phyloP scores from a whole-genome alignment of 2,888 invertebrate species.

The Campoplex nolae region DNA sequence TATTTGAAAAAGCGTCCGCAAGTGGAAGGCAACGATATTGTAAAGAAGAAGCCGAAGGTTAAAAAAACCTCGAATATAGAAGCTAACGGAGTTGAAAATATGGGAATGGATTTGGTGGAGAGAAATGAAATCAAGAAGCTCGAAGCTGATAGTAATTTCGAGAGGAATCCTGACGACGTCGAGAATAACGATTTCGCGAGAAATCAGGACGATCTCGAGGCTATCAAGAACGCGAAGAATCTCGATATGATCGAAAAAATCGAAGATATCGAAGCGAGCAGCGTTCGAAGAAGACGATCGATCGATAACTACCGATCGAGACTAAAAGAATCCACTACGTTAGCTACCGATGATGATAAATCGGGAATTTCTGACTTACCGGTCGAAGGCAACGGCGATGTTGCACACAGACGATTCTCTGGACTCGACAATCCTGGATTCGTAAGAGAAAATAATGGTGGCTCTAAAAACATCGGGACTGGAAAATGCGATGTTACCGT shows the following conservation, averaged over 20 bases:
- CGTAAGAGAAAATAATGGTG: conserved; percentile 65
- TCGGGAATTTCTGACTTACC: not conserved
- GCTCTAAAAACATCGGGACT: conserved; percentile 28
- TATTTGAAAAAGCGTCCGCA: conserved; percentile 87
- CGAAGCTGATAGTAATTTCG: conserved; percentile 10
- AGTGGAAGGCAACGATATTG: conserved; percentile 86
- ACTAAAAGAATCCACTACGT: conserved; percentile 5
- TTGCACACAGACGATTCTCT: not conserved
- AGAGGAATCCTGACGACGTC: conserved; percentile 12
- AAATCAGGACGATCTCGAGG: conserved; percentile 71
- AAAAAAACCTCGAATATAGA: conserved; percentile 47
- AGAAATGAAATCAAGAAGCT: conserved; percentile 69
- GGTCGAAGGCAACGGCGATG: not conserved
- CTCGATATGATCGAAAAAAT: conserved; percentile 76
- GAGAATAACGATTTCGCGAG: conserved; percentile 35
- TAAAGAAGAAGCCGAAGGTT: conserved; percentile 86
- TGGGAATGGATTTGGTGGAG: conserved; percentile 66
- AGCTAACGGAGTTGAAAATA: conserved; percentile 67
- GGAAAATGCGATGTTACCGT: conserved; percentile 73
- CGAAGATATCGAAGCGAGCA: conserved; percentile 40
- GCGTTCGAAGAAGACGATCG: conserved; percentile 2
- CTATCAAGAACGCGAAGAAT: conserved; percentile 77
- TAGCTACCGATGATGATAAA: not conserved
- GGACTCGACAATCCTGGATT: conserved; percentile 72
- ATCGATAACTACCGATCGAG: conserved; percentile 1